Conservation (phyloP, 2,797 vertebrate genomes). For the Acipenser ruthenus region DNA sequence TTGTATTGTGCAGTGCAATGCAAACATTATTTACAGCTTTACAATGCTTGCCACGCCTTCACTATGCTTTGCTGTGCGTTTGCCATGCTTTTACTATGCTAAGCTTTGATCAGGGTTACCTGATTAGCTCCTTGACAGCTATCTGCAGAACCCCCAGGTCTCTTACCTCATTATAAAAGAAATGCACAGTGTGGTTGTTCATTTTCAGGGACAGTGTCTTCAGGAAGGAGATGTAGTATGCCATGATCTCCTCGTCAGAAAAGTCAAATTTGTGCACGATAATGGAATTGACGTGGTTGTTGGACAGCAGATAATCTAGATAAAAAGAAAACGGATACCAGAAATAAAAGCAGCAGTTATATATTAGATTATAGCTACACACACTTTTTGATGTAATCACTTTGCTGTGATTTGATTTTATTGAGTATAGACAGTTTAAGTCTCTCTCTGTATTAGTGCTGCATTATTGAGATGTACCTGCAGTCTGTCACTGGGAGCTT, state of each 20-base stretch:
- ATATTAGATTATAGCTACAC: neutral
- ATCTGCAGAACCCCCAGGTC: neutral
- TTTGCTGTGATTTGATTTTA: no score
- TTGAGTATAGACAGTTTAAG: no score
- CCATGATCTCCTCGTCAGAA: constrained; percentile 98
- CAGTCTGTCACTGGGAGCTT: no score
- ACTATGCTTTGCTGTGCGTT: no score
- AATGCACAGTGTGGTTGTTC: constrained; percentile 96
- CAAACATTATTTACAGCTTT: neutral
- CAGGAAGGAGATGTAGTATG: constrained; percentile 96
- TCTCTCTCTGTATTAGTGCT: no score
- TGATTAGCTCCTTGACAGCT: no score
- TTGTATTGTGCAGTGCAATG: neutral
- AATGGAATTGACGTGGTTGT: constrained; percentile 97
- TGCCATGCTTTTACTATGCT: no score
- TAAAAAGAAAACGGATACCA: no score
- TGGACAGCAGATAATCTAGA: constrained; percentile 91
- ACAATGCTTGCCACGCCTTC: no score
- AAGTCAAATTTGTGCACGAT: constrained; percentile 99
- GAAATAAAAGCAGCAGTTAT: no score
- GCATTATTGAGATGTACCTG: no score
- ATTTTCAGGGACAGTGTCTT: constrained; percentile 96
- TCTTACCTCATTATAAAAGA: constrained; percentile 98
- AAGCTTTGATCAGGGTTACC: no score
- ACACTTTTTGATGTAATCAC: neutral